Conservation (phyloP, 2,888 invertebrate species). For the Plagodis pulveraria region DNA sequence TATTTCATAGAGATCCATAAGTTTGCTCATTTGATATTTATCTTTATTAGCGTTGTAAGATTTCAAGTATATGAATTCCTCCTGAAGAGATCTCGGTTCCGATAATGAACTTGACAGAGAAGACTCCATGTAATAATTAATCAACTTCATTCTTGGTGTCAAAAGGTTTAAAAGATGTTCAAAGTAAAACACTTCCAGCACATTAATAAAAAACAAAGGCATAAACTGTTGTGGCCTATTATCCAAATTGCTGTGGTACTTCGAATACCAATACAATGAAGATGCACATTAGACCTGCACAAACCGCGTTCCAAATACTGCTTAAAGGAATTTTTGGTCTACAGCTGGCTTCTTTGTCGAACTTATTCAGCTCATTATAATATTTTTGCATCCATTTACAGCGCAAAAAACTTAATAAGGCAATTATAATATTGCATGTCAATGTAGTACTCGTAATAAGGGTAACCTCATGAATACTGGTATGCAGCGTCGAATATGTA, state of each 20-base stretch:
- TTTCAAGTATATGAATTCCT: slow-evolving; percentile 43
- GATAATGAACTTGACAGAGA: slow-evolving; percentile 43
- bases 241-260: slow-evolving; percentile 25
- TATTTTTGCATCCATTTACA: slow-evolving; percentile 49
- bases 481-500: slow-evolving; percentile 6
- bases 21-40: slow-evolving; percentile 12
- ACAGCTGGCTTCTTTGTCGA: slow-evolving; percentile 56
- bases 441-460: too few relatives aligned
- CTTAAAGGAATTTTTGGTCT: slow-evolving; percentile 47
- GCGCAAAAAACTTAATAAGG: slow-evolving; percentile 37
- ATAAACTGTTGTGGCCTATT: slow-evolving; percentile 28
- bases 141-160: slow-evolving; percentile 53
- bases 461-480: too few relatives aligned
- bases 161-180: slow-evolving; percentile 61
- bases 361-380: slow-evolving; percentile 52
- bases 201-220: slow-evolving; percentile 42
- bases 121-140: slow-evolving; percentile 57
- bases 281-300: slow-evolving; percentile 37
- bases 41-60: slow-evolving; percentile 13
- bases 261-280: slow-evolving; percentile 32
- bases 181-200: slow-evolving; percentile 55
- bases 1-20: slow-evolving; percentile 62
- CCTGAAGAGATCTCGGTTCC: slow-evolving; percentile 37
- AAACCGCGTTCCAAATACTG: slow-evolving; percentile 46
- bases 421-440: too few relatives aligned